Percentiles rank a stretch among this genome's conserved stretches.
Evolutionary conservation across 2,888 invertebrate species (phyloP).

Genomic region (Platycheirus rosarum): DNA sequence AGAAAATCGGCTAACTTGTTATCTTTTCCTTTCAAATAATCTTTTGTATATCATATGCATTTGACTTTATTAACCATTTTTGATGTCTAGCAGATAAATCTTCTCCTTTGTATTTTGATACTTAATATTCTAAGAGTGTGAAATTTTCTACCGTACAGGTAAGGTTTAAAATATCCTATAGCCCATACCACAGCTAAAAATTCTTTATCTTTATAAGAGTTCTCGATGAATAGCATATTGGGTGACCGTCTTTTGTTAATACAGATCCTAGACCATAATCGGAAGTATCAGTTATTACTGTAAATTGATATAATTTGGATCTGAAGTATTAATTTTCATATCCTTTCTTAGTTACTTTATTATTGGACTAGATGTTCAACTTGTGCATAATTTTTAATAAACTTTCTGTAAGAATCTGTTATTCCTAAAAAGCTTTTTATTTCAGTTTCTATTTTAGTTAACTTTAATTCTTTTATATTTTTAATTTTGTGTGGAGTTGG

Average conservation of each 20-base stretch:
- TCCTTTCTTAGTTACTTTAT: too few species aligned
- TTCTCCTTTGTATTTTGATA: slow-evolving; percentile 58
- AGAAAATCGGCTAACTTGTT: slow-evolving; percentile 60
- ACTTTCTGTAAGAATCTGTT: not conserved
- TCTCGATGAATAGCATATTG: too few species aligned
- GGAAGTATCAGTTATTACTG: slow-evolving; percentile 18
- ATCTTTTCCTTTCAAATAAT: slow-evolving; percentile 59
- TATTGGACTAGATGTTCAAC: too few species aligned
- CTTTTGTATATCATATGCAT: slow-evolving; percentile 54
- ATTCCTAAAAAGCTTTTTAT: not conserved
- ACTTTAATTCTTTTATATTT: not conserved
- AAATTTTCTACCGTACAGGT: too few species aligned
- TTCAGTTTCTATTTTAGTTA: not conserved
- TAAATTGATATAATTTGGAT: too few species aligned
- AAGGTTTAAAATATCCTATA: too few species aligned
- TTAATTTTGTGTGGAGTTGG: not conserved
- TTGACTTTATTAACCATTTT: slow-evolving; percentile 57
- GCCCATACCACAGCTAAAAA: too few species aligned
- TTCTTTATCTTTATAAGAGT: too few species aligned
- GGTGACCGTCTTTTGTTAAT: not conserved
- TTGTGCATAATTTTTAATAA: not conserved
- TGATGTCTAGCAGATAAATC: slow-evolving; percentile 50
- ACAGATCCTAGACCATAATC: not conserved
- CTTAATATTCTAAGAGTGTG: slow-evolving; percentile 62
- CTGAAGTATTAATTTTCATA: too few species aligned